Conservation (phyloP, 2,797 vertebrate genomes). For the Geotrypetes seraphini region DNA sequence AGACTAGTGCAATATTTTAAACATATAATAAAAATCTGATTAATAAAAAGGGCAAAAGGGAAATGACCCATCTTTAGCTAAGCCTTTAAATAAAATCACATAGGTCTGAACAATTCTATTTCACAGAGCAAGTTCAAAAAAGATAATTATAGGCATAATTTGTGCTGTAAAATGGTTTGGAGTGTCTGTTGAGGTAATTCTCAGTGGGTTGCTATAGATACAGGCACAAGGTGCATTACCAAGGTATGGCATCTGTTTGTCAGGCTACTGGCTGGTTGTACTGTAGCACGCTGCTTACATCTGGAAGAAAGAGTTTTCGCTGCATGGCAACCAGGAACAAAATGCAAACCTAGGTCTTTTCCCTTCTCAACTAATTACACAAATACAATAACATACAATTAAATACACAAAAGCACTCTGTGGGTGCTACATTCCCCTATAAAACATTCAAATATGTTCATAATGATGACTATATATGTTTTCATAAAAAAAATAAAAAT, state of each 20-base stretch:
- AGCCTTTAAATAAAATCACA: conserved; percentile 12
- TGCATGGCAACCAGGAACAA: not conserved
- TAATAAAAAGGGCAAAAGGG: not conserved
- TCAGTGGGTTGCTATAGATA: conserved; percentile 30
- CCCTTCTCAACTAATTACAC: no score
- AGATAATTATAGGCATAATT: conserved; percentile 41
- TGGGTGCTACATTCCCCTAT: no score
- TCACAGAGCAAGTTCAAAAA: conserved; percentile 22
- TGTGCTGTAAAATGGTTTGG: conserved; percentile 29
- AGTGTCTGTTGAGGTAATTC: conserved; percentile 36
- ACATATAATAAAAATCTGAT: not conserved
- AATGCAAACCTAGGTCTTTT: no score
- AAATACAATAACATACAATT: no score
- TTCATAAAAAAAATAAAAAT: no score
- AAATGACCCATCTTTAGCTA: conserved; percentile 19
- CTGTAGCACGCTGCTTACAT: conserved; percentile 4
- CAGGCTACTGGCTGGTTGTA: conserved; percentile 16
- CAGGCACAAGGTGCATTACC: conserved; percentile 30
- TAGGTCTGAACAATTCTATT: conserved; percentile 22
- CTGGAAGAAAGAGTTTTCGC: conserved; percentile 12
- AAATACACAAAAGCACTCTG: no score
- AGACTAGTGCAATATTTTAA: conserved; percentile 2
- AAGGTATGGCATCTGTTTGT: conserved; percentile 18
- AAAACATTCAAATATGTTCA: no score
- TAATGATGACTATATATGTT: no score